phyloP scores from a whole-genome alignment of 2,797 vertebrate species.

The Amphiprion clarkii region DNA sequence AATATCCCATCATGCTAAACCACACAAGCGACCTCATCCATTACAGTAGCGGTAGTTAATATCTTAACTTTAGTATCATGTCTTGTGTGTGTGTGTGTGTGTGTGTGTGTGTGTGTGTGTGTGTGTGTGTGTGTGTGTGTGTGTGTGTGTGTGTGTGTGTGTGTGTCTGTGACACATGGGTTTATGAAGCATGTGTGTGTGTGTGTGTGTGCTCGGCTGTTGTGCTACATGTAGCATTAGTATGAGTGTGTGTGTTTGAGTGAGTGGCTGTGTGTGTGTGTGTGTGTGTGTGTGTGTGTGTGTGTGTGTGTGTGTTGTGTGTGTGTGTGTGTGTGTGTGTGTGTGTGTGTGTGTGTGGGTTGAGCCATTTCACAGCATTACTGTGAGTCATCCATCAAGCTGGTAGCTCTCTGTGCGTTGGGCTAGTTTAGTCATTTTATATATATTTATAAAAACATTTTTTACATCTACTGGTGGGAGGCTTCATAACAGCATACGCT shows the following conservation, averaged over 20 bases:
- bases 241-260: slow-evolving; percentile 47
- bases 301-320: slow-evolving; percentile 50
- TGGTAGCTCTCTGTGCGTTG: slow-evolving; percentile 74
- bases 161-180: slow-evolving; percentile 14
- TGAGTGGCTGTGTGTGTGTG: slow-evolving; percentile 58
- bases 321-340: slow-evolving; percentile 44
- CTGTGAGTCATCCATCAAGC: slow-evolving; percentile 82
- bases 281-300: slow-evolving; percentile 34
- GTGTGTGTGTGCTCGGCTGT: slow-evolving; percentile 16
- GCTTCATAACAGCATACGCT: slow-evolving; percentile 54
- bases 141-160: slow-evolving; percentile 11
- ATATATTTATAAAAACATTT: slow-evolving; percentile 65
- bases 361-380: slow-evolving; percentile 79
- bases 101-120: slow-evolving; percentile 27
- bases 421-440: slow-evolving; percentile 75
- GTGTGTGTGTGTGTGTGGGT: slow-evolving; percentile 66
- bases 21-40: slow-evolving; percentile 31
- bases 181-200: slow-evolving; percentile 18
- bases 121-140: too few relatives aligned
- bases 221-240: slow-evolving; percentile 37
- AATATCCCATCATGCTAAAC: slow-evolving; percentile 58
- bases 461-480: slow-evolving; percentile 63
- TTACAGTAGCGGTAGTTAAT: slow-evolving; percentile 41
- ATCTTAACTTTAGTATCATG: slow-evolving; percentile 43
- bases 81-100: slow-evolving; percentile 19